Evolutionary conservation across 2,888 invertebrate species (phyloP), one percentile per base, ranked within the genome.

Genomic region (Hyppa rectilinea): DNA sequence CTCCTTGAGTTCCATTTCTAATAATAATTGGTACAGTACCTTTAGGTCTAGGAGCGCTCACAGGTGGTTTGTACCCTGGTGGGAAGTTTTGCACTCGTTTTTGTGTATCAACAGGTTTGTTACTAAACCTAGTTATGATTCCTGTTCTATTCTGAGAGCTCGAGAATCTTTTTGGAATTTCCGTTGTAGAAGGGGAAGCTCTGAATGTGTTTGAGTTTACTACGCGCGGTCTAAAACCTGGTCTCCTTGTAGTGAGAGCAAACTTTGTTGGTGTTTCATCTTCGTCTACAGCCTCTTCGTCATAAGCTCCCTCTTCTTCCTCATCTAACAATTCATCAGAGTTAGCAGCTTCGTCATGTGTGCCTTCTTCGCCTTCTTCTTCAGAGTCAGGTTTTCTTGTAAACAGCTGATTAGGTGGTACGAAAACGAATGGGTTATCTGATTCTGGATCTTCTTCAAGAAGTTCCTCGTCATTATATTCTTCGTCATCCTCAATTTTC

Each of bases 31-130:
- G 12, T 40, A 64, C 31, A 23, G 65, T 75, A 45, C 71, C 76
- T 59, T 82, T 82, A 45, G 80, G 77, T 70, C 61, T 82, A 31
- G 61, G 56, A 1, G 74, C 62, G 29, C 50, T 74, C 2, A 87
- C 87, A 60, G 92, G 88, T 53, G 79, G 76, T 67, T 85, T 92
- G 64, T 95, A 95, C 36, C 94, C 96, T 59, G 90, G 85, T 17
- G 95, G 95, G 17, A 96, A 92, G 80, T 96, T 96, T 87, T 94
- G 94, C 1, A 95, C 93, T 17, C 96, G 91, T 80, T 93, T 95
- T 52, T 94, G 94, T 14, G 87, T 90, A 64, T 92, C 91, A 81
- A 88, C 88, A 9, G 92, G 88, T 81, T 91, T 93, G 55, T 91
- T 93, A 43, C 87, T 84, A 55, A 94, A 92, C 85, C 93, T 92